Evolutionary conservation across 2,888 invertebrate genomes (phyloP), one percentile per base, ranked within the genome.

Genomic region (Ochropleura plecta): DNA sequence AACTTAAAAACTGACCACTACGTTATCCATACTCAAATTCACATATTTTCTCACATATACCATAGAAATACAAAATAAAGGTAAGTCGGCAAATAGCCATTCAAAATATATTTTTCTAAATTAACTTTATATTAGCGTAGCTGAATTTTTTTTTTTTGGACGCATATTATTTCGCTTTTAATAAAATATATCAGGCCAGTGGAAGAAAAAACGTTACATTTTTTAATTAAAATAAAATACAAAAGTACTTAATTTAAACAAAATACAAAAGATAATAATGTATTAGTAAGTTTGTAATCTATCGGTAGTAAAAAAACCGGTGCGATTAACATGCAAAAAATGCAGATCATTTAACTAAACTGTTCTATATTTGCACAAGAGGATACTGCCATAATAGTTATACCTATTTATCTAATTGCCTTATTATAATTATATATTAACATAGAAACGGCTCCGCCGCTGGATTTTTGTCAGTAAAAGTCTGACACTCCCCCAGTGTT

Each of bases 271-370:
- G 42, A 60, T 63, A 14, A 79, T 63, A 40, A 79, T 16, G 18
- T 20, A 46, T 51, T 20, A 44, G 18, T 9, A 48, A 42, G 0
- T 44, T 7, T 14, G 48, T 73, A 10, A 73, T 73, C 8, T 12
- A 74, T 74, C 3, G 30, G 30, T 20, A 20, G 12, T 57, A 49
- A 7, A 72, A n/a, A 51, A 78, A 62, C 20, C 46, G 10, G 48
- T 12, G 46, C 18, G 16, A 48, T 53, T 48, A 80, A n/a, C 51
- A 40, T 49, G 30, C 9, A 53, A 60, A 59, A 60, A 62, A 65
- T 40, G 42, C 9, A 10, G 59, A 78, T 74, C 81, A 74, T 78
- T 81, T 81, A 53, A 80, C 60, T 80, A 73, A 78, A 55, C n/a
- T 49, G 8, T 49, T 65, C 30, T 20, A 53, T 73, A 48, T 49